phyloP scores from a whole-genome alignment of 2,888 invertebrate genomes.

The Diogma glabrata region DNA sequence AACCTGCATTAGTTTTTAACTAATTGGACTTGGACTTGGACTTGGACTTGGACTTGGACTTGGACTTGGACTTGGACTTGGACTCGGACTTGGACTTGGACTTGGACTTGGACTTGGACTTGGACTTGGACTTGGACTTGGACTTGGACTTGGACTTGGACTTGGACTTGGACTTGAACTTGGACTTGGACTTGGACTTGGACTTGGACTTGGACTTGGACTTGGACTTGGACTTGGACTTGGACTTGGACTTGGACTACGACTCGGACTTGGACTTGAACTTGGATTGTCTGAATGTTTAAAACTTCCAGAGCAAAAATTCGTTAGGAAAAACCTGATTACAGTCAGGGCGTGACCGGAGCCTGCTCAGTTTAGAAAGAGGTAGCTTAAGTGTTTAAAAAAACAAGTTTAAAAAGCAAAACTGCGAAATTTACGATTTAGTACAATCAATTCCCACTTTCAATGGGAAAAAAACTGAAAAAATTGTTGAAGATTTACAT shows the following conservation, averaged over 20 bases:
- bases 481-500: too few relatives aligned
- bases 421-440: too few relatives aligned
- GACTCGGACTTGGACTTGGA: constrained; percentile 11
- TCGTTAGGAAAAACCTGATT: too few relatives aligned
- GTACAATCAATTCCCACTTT: too few relatives aligned
- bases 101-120: constrained; percentile 12
- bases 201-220: constrained; percentile 11
- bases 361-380: too few relatives aligned
- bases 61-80: constrained; percentile 12
- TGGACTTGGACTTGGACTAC: constrained; percentile 12
- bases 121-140: constrained; percentile 12
- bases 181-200: constrained; percentile 11
- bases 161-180: constrained; percentile 13
- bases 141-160: constrained; percentile 11
- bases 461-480: too few relatives aligned
- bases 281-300: too few relatives aligned
- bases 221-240: constrained; percentile 13
- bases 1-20: too few relatives aligned
- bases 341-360: too few relatives aligned
- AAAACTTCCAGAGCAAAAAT: too few relatives aligned
- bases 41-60: constrained; percentile 12
- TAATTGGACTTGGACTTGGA: constrained; percentile 11
- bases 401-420: too few relatives aligned
- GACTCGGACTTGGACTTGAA: constrained; percentile 11
- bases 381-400: too few relatives aligned